A percentile compares a stretch with the other conserved stretches of the same genome.
Conservation (phyloP, 2,888 invertebrate genomes). For the Lamellibrachia columna region DNA sequence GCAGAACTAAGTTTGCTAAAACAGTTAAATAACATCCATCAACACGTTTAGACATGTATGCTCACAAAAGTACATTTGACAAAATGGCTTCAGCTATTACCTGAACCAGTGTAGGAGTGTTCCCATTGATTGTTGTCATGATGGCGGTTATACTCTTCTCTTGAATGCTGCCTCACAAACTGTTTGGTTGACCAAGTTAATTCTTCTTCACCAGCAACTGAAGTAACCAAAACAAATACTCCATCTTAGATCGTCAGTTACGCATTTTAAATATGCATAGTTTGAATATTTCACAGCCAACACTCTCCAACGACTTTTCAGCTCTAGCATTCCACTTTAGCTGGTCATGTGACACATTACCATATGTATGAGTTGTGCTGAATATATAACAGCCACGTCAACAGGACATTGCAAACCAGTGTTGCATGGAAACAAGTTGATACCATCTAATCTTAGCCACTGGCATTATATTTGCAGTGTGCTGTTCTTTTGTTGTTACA, state of each 20-base stretch:
- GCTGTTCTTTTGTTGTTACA: neutral
- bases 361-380: neutral
- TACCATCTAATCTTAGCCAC: neutral
- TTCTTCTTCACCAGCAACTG: neutral
- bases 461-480: neutral
- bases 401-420: neutral
- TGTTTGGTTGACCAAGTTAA: neutral
- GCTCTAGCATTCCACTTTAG: neutral
- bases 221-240: neutral
- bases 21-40: neutral
- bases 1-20: neutral
- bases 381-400: neutral
- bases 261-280: neutral
- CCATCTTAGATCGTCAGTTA: neutral
- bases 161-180: neutral
- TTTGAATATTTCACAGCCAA: neutral
- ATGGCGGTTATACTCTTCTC: neutral
- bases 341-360: neutral
- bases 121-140: neutral
- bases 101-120: neutral
- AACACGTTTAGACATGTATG: neutral
- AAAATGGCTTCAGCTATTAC: neutral
- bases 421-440: neutral
- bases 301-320: neutral
- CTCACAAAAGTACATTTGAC: neutral